Percentiles rank a stretch among this genome's conserved stretches.
Evolutionary conservation across 2,113 vertebrate species (phyloP).

Genomic region (Terrapene triunguis): DNA sequence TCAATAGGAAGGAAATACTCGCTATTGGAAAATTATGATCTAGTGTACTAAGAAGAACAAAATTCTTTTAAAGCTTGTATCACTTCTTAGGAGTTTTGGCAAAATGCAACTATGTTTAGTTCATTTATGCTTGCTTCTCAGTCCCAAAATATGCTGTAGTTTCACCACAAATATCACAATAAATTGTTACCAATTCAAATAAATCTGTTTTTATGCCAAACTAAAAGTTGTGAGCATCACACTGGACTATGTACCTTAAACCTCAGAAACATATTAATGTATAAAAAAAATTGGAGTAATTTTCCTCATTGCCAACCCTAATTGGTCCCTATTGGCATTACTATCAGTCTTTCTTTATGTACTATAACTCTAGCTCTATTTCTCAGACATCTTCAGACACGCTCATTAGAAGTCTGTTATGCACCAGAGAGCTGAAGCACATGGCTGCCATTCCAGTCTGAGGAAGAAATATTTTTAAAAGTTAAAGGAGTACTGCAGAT

Average conservation of each 20-base stretch:
- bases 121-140: slow-evolving; percentile 14
- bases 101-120: slow-evolving; percentile 43
- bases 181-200: slow-evolving; percentile 9
- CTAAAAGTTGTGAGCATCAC: neutral
- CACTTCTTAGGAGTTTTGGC: slow-evolving; percentile 47
- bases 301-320: neutral
- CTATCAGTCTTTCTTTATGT: neutral
- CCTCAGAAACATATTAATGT: neutral
- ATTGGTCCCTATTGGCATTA: neutral
- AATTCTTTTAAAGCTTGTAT: neutral
- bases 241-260: neutral
- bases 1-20: slow-evolving; percentile 54
- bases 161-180: slow-evolving; percentile 20
- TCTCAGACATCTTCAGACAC: neutral
- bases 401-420: neutral
- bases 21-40: slow-evolving; percentile 42
- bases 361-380: neutral
- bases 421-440: neutral
- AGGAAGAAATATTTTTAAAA: neutral
- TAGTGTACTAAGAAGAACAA: slow-evolving; percentile 22
- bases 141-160: neutral
- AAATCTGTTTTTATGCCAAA: slow-evolving; percentile 13
- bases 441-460: neutral
- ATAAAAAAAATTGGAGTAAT: neutral
- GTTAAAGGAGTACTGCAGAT: neutral